Percentiles rank a stretch among this genome's conserved stretches.
Evolutionary conservation across 2,888 invertebrate species (phyloP).

Genomic region (Cryptosula pallasiana): DNA sequence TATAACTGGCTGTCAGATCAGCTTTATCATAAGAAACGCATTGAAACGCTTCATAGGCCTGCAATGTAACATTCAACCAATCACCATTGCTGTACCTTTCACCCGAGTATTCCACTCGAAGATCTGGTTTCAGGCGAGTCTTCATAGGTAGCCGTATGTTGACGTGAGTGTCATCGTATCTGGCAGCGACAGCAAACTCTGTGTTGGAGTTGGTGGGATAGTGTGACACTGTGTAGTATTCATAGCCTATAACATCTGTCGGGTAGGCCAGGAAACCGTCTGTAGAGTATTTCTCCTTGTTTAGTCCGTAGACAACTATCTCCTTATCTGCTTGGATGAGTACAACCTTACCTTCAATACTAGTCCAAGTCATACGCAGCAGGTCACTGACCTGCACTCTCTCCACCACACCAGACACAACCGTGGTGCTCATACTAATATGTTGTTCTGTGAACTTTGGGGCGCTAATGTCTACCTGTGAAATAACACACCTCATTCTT

Average conservation of each 20-base stretch:
- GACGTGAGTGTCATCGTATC: neutral
- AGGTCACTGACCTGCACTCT: neutral
- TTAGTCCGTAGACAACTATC: slow-evolving; percentile 16
- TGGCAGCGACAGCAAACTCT: slow-evolving; percentile 13
- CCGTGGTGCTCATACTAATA: neutral
- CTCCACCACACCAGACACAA: slow-evolving; percentile 20
- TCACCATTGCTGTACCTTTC: neutral
- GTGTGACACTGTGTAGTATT: slow-evolving; percentile 24
- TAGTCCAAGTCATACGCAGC: slow-evolving; percentile 11
- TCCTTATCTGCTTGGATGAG: neutral
- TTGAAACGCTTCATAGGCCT: slow-evolving; percentile 19
- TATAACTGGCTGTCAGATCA: slow-evolving; percentile 11
- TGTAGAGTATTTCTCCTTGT: slow-evolving; percentile 2
- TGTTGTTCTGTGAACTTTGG: neutral
- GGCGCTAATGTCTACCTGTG: neutral
- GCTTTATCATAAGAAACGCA: slow-evolving; percentile 10
- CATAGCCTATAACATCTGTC: slow-evolving; percentile 10
- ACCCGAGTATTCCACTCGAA: neutral
- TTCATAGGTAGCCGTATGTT: slow-evolving; percentile 3
- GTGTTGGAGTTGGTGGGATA: slow-evolving; percentile 6
- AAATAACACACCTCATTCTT: too few species aligned
- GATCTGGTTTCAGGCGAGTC: neutral
- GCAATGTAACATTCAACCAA: slow-evolving; percentile 16
- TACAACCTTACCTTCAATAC: neutral
- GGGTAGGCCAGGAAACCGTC: slow-evolving; percentile 24